Base-by-base conservation (phyloP, 2,797 vertebrate species). In the Pteronotus mesoamericanus region DNA sequence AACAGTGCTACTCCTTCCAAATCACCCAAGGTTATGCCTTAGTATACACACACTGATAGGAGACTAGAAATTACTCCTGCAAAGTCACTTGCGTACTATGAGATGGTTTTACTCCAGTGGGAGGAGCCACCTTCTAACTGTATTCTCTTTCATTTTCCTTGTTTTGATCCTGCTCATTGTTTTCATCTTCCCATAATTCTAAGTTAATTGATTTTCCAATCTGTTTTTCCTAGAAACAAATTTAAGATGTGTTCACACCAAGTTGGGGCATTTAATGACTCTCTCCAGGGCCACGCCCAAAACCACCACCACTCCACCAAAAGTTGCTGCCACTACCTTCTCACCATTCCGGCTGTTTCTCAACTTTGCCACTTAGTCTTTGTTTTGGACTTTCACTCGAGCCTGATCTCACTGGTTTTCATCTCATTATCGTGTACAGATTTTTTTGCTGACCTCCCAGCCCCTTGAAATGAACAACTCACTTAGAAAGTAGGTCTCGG, bases 171-270 rank as follows among this genome's bases (percentile, higher is more conserved):
- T 71, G 7, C 19, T 69, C 24, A 15, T 51, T 77, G 79, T 91
- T 96, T 93, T 91, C 79, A 91, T 95, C 80, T 55, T 82, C 69
- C n/a, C 77, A 32, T 89, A 86, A 91, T 86, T 77, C 79, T 79
- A 72, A 42, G 64, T 74, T 69, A 75, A 94, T 78, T 79, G 55
- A 86, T 79, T 97, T 95, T 95, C 79, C 37, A 39, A 86, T 82
- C 53, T 82, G 15, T 86, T 96, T 91, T 96, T 95, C 91, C 97
- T 95, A 96, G 94, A 97, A 97, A 93, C 92, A 93, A 77, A 84
- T 51, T 89, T 74, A 86, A 94, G 75, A 86, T 46, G 37, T 8
- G 6, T 87, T 94, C 78, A 78, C 59, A 95, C 61, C 77, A 94
- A 92, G 42, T 21, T n/a, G 15, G 55, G 32, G n/a, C 53, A 71